Percentiles rank a stretch among this genome's conserved stretches.
phyloP scores from a whole-genome alignment of 2,888 invertebrate genomes.

The Meteorus cinctellus region DNA sequence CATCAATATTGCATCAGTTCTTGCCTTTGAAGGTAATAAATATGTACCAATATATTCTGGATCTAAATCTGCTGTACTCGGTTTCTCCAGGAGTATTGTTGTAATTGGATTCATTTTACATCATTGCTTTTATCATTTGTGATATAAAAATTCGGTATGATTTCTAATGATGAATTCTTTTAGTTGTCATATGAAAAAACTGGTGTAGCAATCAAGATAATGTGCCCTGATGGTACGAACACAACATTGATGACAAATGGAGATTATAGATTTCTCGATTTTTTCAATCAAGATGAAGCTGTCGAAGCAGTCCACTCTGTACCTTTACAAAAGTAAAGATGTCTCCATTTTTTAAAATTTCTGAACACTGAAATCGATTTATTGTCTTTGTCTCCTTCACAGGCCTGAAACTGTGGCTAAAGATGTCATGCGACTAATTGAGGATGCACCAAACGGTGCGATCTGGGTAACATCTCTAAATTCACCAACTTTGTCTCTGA shows the following conservation, averaged over 20 bases:
- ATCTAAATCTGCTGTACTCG: no score
- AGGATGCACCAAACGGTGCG: conserved; percentile 51
- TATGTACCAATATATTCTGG: no score
- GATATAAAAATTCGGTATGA: no score
- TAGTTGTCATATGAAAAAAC: conserved; percentile 62
- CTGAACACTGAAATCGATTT: no score
- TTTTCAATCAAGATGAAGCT: conserved; percentile 58
- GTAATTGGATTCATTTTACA: conserved; percentile 50
- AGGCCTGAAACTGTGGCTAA: conserved; percentile 5
- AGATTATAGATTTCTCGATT: conserved; percentile 53
- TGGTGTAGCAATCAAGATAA: conserved; percentile 64
- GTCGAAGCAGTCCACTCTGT: conserved; percentile 49
- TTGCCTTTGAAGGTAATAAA: no score
- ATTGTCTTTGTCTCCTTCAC: no score
- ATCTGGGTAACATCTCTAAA: conserved; percentile 43
- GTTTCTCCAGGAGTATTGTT: background rate
- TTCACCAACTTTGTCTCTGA: background rate
- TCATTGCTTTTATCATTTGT: background rate
- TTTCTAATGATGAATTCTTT: background rate
- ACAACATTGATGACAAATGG: conserved; percentile 60
- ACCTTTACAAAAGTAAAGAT: conserved; percentile 59
- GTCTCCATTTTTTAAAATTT: no score
- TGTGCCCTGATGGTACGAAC: conserved; percentile 67
- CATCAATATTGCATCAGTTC: no score
- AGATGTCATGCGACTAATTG: conserved; percentile 51